A percentile compares a stretch with the other conserved stretches of the same genome.
Conservation (phyloP, 1,140 invertebrate genomes). For the Scaptomyza pallida region DNA sequence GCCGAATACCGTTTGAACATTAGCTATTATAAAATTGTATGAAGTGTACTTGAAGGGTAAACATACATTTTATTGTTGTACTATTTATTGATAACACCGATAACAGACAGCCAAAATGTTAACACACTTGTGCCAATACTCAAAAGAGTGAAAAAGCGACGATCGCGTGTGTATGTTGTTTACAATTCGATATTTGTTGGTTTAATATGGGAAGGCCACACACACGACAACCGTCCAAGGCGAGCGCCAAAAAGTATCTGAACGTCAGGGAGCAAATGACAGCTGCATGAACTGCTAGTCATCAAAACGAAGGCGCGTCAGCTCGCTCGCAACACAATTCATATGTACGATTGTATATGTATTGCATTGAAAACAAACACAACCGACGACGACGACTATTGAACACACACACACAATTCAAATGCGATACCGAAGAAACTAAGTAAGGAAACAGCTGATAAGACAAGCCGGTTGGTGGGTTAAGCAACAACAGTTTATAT, state of each 20-base stretch:
- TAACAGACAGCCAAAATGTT: constrained; percentile 26
- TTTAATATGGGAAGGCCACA: constrained; percentile 11
- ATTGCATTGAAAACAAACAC: constrained; percentile 53
- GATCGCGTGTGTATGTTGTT: not conserved
- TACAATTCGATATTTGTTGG: not conserved
- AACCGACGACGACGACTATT: constrained; percentile 29
- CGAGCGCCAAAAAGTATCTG: constrained; percentile 76
- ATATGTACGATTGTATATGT: not conserved
- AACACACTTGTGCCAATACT: constrained; percentile 41
- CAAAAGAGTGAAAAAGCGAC: not conserved
- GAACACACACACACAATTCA: constrained; percentile 18
- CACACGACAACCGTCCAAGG: constrained; percentile 66
- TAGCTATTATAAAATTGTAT: constrained; percentile 20
- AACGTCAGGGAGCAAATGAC: constrained; percentile 49
- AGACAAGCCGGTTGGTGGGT: constrained; percentile 48
- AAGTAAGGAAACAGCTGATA: constrained; percentile 56
- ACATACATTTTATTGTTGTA: constrained; percentile 33
- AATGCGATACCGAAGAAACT: constrained; percentile 32
- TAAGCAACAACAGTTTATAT: not conserved
- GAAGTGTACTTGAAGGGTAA: constrained; percentile 8
- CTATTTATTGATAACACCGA: constrained; percentile 34
- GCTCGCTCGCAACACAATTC: constrained; percentile 33
- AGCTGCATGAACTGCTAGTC: constrained; percentile 28
- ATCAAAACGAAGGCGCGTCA: constrained; percentile 71
- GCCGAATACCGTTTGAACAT: constrained; percentile 5